These are phyloP conservation scores for Coelinius sp. DNA, from an alignment of 2,888 invertebrate species.

Conservation along the genomic window DNA sequence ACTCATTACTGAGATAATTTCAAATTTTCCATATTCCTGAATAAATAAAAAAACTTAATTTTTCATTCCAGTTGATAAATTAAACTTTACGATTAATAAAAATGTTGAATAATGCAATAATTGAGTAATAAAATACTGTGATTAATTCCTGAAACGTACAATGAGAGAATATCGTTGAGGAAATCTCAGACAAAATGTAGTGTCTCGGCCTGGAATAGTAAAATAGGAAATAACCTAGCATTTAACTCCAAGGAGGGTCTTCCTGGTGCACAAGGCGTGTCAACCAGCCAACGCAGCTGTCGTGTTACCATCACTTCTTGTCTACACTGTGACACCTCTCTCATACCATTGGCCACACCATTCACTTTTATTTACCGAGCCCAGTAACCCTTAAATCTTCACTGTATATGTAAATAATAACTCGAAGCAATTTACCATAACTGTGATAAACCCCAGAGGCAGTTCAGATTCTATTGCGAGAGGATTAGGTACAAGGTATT, in stretches of 20 bases:
- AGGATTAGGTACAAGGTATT: background rate
- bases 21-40: too few relatives aligned
- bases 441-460: background rate
- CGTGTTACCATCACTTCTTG: background rate
- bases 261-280: background rate
- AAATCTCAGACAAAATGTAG: background rate
- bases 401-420: background rate
- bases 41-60: too few relatives aligned
- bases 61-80: too few relatives aligned
- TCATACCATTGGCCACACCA: background rate
- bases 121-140: too few relatives aligned
- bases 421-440: background rate
- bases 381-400: background rate
- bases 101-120: too few relatives aligned
- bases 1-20: too few relatives aligned
- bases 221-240: slow-evolving; percentile 6
- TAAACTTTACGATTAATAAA: too few relatives aligned
- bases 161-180: background rate
- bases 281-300: background rate
- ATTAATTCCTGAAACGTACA: too few relatives aligned
- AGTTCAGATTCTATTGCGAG: background rate
- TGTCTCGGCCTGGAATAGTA: background rate
- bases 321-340: background rate
- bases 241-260: slow-evolving; percentile 5
- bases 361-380: background rate